A percentile compares a stretch with the other conserved stretches of the same genome.
Evolutionary conservation across 2,888 invertebrate species (phyloP).

Genomic region (Tridacna gigas): DNA sequence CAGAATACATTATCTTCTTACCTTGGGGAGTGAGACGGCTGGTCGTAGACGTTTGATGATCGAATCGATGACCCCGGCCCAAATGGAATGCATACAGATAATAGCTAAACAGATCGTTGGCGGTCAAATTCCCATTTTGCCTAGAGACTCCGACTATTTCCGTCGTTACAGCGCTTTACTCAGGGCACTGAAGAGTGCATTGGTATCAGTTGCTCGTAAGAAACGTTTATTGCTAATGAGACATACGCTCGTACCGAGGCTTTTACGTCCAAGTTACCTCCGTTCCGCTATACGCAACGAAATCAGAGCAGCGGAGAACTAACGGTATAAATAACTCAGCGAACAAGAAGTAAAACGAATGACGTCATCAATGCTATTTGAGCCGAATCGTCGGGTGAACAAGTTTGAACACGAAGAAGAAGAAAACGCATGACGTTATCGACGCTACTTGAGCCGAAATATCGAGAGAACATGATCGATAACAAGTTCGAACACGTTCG

Average conservation of each 20-base stretch:
- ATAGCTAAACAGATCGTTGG: neutral
- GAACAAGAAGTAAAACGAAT: no score
- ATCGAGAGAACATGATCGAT: no score
- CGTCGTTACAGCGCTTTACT: neutral
- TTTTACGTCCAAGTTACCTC: neutral
- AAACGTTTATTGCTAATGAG: no score
- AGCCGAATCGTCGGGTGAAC: no score
- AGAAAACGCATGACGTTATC: no score
- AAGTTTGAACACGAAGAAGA: no score
- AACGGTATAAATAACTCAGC: neutral
- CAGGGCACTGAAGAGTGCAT: no score
- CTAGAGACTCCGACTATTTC: constrained; percentile 4
- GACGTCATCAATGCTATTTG: no score
- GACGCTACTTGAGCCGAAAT: no score
- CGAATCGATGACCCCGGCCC: neutral
- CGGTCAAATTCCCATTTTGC: neutral
- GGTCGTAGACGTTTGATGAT: neutral
- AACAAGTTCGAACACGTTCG: no score
- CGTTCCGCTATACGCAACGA: neutral
- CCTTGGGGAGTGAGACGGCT: neutral
- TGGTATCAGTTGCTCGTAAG: no score
- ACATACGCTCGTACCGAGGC: neutral
- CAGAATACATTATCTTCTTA: neutral
- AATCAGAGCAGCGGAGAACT: neutral
- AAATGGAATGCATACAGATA: neutral